Evolutionary conservation across 2,888 invertebrate species (phyloP).

Genomic region (Altica lythri): DNA sequence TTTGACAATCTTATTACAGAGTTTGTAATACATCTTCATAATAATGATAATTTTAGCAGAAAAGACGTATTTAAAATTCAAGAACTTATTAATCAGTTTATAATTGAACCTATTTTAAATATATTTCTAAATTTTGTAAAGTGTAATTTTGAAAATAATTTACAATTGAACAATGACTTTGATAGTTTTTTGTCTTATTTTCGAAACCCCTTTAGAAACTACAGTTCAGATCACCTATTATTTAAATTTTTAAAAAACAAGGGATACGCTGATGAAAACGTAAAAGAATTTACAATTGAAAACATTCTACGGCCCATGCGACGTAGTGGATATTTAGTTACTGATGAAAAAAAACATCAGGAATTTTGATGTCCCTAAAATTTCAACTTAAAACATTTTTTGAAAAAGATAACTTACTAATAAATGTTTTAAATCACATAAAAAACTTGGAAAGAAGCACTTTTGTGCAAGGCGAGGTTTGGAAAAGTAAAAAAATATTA

Average conservation of each 20-base stretch:
- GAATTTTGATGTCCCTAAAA: constrained; percentile 50
- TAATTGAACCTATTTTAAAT: constrained; percentile 6
- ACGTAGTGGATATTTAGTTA: background rate
- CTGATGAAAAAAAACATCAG: constrained; percentile 43
- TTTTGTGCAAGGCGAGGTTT: constrained; percentile 38
- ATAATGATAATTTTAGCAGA: constrained; percentile 16
- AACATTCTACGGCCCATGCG: constrained; percentile 1
- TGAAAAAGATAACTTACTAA: constrained; percentile 17
- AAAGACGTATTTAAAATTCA: constrained; percentile 20
- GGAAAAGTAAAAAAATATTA: constrained; percentile 35
- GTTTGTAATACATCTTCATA: constrained; percentile 16
- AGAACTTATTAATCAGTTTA: background rate
- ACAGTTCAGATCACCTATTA: constrained; percentile 5
- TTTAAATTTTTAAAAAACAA: background rate
- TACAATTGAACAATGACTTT: constrained; percentile 1
- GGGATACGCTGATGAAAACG: constrained; percentile 3
- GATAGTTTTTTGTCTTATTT: background rate
- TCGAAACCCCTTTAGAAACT: background rate
- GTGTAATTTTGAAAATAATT: background rate
- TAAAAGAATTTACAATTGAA: constrained; percentile 10
- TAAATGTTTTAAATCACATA: constrained; percentile 6
- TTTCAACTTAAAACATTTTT: constrained; percentile 25
- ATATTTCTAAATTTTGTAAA: background rate
- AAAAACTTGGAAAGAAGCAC: background rate
- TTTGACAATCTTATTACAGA: no score